A percentile compares a stretch with the other conserved stretches of the same genome.
Evolutionary conservation across 2,888 invertebrate genomes (phyloP).

Genomic region (Noctua pronuba): DNA sequence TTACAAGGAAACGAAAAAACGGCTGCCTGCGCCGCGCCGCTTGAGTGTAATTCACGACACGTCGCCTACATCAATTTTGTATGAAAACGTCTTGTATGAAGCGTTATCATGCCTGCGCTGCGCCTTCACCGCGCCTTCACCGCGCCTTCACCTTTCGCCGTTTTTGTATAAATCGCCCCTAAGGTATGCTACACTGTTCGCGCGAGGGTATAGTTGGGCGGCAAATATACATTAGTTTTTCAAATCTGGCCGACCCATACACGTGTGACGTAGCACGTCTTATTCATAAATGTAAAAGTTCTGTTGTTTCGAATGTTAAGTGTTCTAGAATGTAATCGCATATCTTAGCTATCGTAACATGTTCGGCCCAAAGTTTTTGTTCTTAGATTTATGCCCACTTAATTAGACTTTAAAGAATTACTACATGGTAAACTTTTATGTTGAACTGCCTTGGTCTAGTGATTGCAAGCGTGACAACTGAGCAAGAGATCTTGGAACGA

Average conservation of each 20-base stretch:
- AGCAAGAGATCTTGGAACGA: not conserved
- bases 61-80: no score
- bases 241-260: not conserved
- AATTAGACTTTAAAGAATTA: not conserved
- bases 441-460: no score
- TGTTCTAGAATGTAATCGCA: not conserved
- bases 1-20: no score
- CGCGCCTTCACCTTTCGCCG: no score
- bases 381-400: not conserved
- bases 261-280: no score
- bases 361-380: not conserved
- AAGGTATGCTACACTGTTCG: not conserved
- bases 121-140: no score
- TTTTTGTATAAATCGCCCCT: no score
- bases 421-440: not conserved
- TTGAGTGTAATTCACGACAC: no score
- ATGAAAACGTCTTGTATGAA: no score
- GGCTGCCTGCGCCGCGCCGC: no score
- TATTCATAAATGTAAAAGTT: slow-evolving; percentile 2
- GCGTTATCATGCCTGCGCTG: no score
- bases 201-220: not conserved
- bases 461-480: not conserved
- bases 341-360: not conserved
- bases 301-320: not conserved
- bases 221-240: not conserved